Base-by-base conservation (phyloP, 2,113 vertebrate species). In the Peromyscus maniculatus region DNA sequence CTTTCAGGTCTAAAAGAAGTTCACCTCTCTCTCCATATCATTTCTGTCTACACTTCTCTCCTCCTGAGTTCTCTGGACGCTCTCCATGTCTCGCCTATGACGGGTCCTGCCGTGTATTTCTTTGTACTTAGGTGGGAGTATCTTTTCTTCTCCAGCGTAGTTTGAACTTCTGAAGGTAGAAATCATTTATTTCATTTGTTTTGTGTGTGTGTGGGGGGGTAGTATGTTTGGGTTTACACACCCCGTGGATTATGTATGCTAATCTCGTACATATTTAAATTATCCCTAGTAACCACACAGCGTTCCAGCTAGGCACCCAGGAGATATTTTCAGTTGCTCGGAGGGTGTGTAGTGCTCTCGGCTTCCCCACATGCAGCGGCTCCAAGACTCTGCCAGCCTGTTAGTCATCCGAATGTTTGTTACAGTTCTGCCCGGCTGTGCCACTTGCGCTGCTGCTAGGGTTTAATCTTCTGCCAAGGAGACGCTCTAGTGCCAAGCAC, bases 91-190 rank as follows among this genome's bases (percentile, higher is more conserved):
- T 62, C 1, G 31, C 39, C 15, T 71, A 64, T 77, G 79, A 59
- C 36, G 49, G 43, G 69, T 4, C 8, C 26, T 83, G 33, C 59
- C 24, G 77, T 77, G 43, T 86, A 0, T 64, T 46, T 71, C 31
- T 64, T 78, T 96, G 91, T 19, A 19, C 69, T 69, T 89, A 21
- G 91, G 82, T 94, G 31, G 93, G 94, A 75, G 33, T 80, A 74
- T 95, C 21, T 82, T 88, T 17, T 86, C 67, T 97, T 43, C 93
- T 80, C 8, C 0, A 3, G 15, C 24, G n/a, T 49, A n/a, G 6
- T 80, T 36, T 43, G 75, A 86, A 49, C 22, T 69, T 55, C 55
- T 52, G 26, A 67, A 72, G 69, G 31, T 22, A 89, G 90, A 59
- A 36, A 39, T n/a, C 57, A 10, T 66, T 69, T 55, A 59, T 46